Base-by-base conservation (phyloP, 2,113 vertebrate genomes). In the Barbus barbus region DNA sequence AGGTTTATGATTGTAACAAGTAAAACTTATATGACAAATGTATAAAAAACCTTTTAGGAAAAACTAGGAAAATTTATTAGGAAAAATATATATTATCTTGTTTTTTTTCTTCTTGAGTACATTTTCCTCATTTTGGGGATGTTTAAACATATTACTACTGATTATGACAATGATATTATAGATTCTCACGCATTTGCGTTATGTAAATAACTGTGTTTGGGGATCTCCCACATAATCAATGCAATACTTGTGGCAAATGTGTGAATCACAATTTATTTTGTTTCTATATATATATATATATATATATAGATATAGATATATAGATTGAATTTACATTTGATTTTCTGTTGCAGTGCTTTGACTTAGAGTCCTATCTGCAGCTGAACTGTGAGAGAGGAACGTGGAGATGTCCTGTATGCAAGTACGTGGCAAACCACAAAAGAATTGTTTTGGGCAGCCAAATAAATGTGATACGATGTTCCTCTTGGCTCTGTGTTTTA, bases 321-420 rank as follows among this genome's bases (percentile, higher is more conserved):
- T n/a, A 46, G 9, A 80, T 78, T 44, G 8, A 44, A 72, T 60
- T 31, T 14, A 31, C 38, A 46, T 22, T 31, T 13, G 4, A 16
- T 82, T 78, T 63, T 82, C 18, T 33, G 85, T 56, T 83, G 4
- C 91, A 99, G 98, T 99, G 98, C 91, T 99, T 99, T 88, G 98
- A 99, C 90, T 92, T 99, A 92, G 98, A 99, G 93, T 99, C 98
- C 2, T 99, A 99, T 90, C 92, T 99, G 90, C 98, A 99, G 92
- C 95, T 99, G 87, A 99, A 99, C 93, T 99, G 98, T 89, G 98
- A 99, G 94, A 94, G 98, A 91, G 98, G 98, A 91, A 99, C 98
- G 78, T 99, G 98, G 98, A 93, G 97, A 91, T 99, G 98, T 97
- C 98, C 98, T 84, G 98, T 99, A 94, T 99, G 98, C 98, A 99